These are phyloP conservation scores for Dendrocincla tyrannina DNA, from an alignment of 2,797 vertebrate genomes.

Conservation along the genomic window DNA sequence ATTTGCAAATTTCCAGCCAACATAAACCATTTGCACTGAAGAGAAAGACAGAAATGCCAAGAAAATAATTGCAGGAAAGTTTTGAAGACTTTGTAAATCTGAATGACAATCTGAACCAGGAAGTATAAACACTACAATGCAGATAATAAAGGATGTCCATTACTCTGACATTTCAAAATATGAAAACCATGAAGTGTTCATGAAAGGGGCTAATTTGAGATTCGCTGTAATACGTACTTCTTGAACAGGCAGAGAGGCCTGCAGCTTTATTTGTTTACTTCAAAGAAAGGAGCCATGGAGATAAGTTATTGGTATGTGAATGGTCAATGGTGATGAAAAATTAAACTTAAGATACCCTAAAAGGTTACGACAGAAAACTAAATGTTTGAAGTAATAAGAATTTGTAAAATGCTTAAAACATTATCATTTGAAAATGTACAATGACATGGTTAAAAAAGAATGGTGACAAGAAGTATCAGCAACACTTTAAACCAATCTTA, in stretches of 20 bases:
- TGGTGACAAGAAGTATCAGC: neutral
- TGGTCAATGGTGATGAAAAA: neutral
- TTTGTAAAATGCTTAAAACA: neutral
- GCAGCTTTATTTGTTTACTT: conserved; percentile 4
- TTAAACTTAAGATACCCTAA: neutral
- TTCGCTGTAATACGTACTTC: neutral
- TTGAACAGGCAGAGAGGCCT: neutral
- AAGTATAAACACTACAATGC: neutral
- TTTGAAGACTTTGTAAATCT: neutral
- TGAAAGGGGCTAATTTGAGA: neutral
- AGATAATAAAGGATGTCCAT: neutral
- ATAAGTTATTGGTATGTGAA: neutral
- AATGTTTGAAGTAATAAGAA: neutral
- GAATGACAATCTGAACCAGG: neutral
- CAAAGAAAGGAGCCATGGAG: neutral
- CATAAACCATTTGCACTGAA: conserved; percentile 21
- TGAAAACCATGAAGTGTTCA: neutral
- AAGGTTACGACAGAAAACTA: neutral
- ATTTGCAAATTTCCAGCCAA: conserved; percentile 51
- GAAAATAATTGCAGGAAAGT: conserved; percentile 41
- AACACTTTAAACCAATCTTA: neutral
- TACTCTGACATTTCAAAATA: conserved; percentile 31
- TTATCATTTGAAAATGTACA: neutral
- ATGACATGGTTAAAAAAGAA: neutral
- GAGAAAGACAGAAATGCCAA: conserved; percentile 34